These are phyloP conservation scores for Hemicentrotus pulcherrimus DNA, from an alignment of 35 echinoderm and acorn worm species.

Conservation along the genomic window DNA sequence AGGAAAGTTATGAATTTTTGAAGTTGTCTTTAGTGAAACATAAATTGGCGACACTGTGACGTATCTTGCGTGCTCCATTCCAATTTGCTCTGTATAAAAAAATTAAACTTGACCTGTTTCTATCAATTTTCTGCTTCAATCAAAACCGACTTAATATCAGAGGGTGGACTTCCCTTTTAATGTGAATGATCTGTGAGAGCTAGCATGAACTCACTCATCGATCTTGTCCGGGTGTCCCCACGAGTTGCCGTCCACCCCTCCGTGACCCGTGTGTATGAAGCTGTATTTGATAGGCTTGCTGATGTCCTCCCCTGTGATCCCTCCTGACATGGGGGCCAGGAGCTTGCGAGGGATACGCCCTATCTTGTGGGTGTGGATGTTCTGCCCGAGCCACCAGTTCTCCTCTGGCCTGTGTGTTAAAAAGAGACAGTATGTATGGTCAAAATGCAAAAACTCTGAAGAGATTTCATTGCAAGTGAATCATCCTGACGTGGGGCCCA, in stretches of 20 bases:
- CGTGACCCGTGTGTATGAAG: constrained; percentile 94
- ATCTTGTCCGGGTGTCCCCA: constrained; percentile 93
- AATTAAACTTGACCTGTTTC: too few species aligned
- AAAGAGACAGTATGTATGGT: not conserved
- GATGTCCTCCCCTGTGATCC: constrained; percentile 76
- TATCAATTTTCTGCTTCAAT: too few species aligned
- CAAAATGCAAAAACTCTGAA: too few species aligned
- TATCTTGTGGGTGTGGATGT: constrained; percentile 75
- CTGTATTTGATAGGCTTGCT: constrained; percentile 81
- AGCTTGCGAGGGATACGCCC: constrained; percentile 86
- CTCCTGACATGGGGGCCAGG: constrained; percentile 66
- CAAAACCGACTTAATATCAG: too few species aligned
- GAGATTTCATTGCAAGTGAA: constrained; percentile 71
- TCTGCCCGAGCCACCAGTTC: constrained; percentile 92
- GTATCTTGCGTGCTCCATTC: too few species aligned
- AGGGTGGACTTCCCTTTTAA: too few species aligned
- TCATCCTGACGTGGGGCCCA: constrained; percentile 61
- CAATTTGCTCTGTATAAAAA: too few species aligned
- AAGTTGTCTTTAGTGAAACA: too few species aligned
- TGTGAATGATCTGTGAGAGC: too few species aligned
- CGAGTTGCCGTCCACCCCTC: constrained; percentile 77
- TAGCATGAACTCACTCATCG: constrained; percentile 79
- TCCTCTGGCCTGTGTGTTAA: constrained; percentile 72
- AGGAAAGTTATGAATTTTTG: too few species aligned
- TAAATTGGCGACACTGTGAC: too few species aligned